Base-by-base conservation (phyloP, 1,140 invertebrate genomes). In the Ptiloglossa arizonensis region DNA sequence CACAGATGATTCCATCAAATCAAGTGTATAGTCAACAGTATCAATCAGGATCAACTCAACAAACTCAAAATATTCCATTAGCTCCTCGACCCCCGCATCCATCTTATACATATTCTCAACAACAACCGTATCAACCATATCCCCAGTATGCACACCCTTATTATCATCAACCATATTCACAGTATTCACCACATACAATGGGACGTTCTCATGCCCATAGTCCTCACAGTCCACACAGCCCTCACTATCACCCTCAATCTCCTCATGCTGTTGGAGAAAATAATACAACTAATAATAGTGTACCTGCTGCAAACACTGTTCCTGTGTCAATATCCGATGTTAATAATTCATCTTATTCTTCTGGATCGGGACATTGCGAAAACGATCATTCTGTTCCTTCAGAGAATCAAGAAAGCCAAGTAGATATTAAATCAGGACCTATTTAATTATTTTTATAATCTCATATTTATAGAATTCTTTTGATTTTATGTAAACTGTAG, bases 31-130 rank as follows among this genome's bases (percentile, higher is more conserved):
- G 91, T 74, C 91, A 93, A 5, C 91, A 92, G 48, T 88, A 87
- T 81, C 86, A 87, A 62, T 82, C 84, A n/a, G 79, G 78, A 5
- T 90, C 90, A 66, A 52, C 93, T 2, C 93, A 93, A 77, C 92
- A 93, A 71, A 81, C 92, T 1, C 94, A 94, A 79, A 92, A 92
- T 79, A 93, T 93, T 35, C 91, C 93, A 1, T 86, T 93, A 9
- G 88, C 92, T 44, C 92, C 94, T 9, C 90, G 94, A 54, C 94
- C 94, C 2, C 94, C 94, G 5, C 94, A 94, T 89, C 94, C 94
- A 2, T 93, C 94, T 8, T 95, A 95, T 79, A 91, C 91, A 4
- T 95, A 95, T 81, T 93, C 94, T 27, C 95, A 94, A 41, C 94
- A 95, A 72, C 94, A 94, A 78, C 93, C 93, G 0, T 94, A 94